These are phyloP conservation scores for Carollia perspicillata DNA, from an alignment of 2,113 vertebrate species.

Conservation along the genomic window DNA sequence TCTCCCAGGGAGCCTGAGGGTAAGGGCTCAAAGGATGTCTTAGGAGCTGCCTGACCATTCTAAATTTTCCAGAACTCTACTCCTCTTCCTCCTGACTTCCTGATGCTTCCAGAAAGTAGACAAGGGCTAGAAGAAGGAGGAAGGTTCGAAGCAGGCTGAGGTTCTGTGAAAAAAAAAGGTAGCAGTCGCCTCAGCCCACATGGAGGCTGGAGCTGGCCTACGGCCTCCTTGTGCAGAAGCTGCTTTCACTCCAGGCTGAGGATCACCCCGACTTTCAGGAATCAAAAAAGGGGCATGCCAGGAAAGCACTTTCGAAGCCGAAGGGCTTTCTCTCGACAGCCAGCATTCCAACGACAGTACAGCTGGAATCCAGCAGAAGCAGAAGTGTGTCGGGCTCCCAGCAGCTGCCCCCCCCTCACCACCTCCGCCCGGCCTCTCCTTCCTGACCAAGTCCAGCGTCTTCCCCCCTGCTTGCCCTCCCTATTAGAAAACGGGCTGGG, in stretches of 20 bases:
- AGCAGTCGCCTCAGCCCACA: not conserved
- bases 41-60: not conserved
- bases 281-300: not conserved
- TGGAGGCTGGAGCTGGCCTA: not conserved
- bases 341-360: not conserved
- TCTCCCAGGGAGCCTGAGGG: not conserved
- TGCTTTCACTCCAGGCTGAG: not conserved
- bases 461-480: not conserved
- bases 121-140: not conserved
- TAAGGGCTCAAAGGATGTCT: not conserved
- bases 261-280: not conserved
- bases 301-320: not conserved
- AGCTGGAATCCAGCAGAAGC: not conserved
- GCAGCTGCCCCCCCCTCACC: not conserved
- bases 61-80: not conserved
- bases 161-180: not conserved
- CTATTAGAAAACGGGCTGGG: not conserved
- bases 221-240: not conserved
- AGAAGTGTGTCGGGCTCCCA: not conserved
- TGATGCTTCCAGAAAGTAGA: not conserved
- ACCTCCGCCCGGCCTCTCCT: not conserved
- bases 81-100: not conserved
- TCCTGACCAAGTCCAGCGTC: not conserved
- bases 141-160: not conserved
- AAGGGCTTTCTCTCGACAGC: not conserved